Base-by-base conservation (phyloP, 2,888 invertebrate species). In the Cynaeus angustus region DNA sequence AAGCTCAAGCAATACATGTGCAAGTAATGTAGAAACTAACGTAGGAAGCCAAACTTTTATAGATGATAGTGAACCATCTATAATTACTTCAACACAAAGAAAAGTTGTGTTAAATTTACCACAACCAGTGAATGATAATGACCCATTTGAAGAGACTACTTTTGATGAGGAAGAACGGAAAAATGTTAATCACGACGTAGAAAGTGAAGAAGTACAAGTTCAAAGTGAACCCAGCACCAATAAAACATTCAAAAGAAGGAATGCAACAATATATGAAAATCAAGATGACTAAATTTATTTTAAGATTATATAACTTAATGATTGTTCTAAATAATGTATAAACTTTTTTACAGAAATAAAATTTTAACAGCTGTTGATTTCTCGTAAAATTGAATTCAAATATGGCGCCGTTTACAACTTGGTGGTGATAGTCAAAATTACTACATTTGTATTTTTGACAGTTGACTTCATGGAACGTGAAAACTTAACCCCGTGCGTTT, bases 191-290 rank as follows among this genome's bases (percentile, higher is more conserved):
- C 30, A 33, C 3, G 7, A 21, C 9, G 48, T 33, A 28, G 12
- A 30, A 46, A 28, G 5, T 12, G 28, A 12, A 50, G 28, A n/a
- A 50, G 10, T 26, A 7, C 45, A 9, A 9, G 12, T 9, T 38
- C 14, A 38, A n/a, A 9, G 37, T 38, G 26, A 55, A 37, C 7
- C 13, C 37, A 13, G 10, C 7, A 14, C 10, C 10, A 46, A 33
- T 48, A 62, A 62, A 50, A 50, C 12, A 8, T 85, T 86, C 66
- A 86, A 85, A 75, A 78, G 86, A 65, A 79, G 86, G 71, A 86
- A 86, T 80, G 83, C 82, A 53, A 79, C 79, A 62, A 77, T 86
- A 37, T 86, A 86, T 78, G 64, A 71, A 48, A 74, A 48, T 72
- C 68, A 73, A 26, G 26, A 65, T 14, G 48, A 16, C 16, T 28